phyloP scores from a whole-genome alignment of 2,113 vertebrate species.

The Triplophysa siluroides region DNA sequence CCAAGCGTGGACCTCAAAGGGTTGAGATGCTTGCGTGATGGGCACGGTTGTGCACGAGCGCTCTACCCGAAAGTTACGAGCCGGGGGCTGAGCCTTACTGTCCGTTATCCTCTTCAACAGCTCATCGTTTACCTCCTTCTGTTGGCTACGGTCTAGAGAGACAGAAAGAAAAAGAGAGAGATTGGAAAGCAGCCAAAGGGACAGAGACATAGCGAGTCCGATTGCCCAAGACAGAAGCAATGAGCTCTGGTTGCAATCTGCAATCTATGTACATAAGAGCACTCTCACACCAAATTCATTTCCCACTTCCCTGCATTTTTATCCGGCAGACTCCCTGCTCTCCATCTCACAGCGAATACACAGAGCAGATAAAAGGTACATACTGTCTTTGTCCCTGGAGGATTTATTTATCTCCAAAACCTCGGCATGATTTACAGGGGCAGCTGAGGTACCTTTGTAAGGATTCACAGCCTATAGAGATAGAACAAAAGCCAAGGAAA shows the following conservation, averaged over 20 bases:
- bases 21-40: conserved; percentile 73
- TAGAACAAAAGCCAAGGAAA: not conserved
- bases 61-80: conserved; percentile 82
- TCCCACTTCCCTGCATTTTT: conserved; percentile 39
- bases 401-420: conserved; percentile 71
- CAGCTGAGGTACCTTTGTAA: conserved; percentile 71
- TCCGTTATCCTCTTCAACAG: conserved; percentile 81
- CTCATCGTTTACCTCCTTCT: conserved; percentile 88
- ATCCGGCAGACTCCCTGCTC: conserved; percentile 31
- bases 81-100: conserved; percentile 74
- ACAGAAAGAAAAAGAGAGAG: conserved; percentile 3
- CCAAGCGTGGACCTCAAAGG: conserved; percentile 78
- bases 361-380: conserved; percentile 58
- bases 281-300: conserved; percentile 26
- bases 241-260: conserved; percentile 28
- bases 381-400: conserved; percentile 74
- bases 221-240: conserved; percentile 42
- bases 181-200: not conserved
- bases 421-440: conserved; percentile 57
- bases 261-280: conserved; percentile 42
- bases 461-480: conserved; percentile 60
- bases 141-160: conserved; percentile 73
- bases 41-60: conserved; percentile 67
- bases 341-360: conserved; percentile 40
- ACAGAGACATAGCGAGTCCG: not conserved